Percentiles rank a stretch among this genome's conserved stretches.
These are phyloP conservation scores for Drosophila parabipectinata DNA, from an alignment of 1,140 invertebrate species.

Conservation along the genomic window DNA sequence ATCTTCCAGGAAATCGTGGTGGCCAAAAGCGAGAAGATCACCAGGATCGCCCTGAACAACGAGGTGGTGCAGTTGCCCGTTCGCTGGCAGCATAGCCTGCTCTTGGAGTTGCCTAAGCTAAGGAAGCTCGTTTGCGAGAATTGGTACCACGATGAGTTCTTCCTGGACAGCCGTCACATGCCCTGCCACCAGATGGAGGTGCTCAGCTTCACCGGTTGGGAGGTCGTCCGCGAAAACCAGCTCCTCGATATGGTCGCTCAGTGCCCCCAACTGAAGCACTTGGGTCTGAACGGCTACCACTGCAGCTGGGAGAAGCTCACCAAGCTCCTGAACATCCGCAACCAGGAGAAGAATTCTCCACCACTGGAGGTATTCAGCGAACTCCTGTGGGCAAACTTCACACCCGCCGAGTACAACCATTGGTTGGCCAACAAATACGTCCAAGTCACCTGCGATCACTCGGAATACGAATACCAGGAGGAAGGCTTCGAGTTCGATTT, in stretches of 20 bases:
- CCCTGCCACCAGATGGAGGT: constrained; percentile 67
- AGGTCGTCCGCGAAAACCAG: constrained; percentile 51
- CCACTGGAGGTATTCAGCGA: constrained; percentile 61
- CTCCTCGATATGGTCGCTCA: constrained; percentile 57
- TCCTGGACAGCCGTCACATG: constrained; percentile 59
- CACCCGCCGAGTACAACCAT: constrained; percentile 42
- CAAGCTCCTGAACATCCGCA: constrained; percentile 52
- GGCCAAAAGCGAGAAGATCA: constrained; percentile 65
- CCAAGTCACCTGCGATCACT: constrained; percentile 62
- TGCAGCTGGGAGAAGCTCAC: constrained; percentile 54
- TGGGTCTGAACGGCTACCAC: constrained; percentile 60
- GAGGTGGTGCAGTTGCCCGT: constrained; percentile 64
- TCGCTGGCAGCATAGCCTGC: constrained; percentile 59
- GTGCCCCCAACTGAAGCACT: constrained; percentile 47
- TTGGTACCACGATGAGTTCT: constrained; percentile 67
- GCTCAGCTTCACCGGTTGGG: constrained; percentile 70
- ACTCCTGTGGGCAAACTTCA: constrained; percentile 56
- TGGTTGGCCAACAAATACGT: constrained; percentile 56
- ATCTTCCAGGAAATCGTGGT: constrained; percentile 71
- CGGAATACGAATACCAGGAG: constrained; percentile 64
- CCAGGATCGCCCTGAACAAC: constrained; percentile 66
- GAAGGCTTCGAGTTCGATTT: constrained; percentile 72
- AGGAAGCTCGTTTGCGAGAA: constrained; percentile 59
- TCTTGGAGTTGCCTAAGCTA: constrained; percentile 65
- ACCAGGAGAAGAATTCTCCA: constrained; percentile 35